Base-by-base conservation (phyloP, 2,888 invertebrate genomes). In the Drosophila neonasuta region DNA sequence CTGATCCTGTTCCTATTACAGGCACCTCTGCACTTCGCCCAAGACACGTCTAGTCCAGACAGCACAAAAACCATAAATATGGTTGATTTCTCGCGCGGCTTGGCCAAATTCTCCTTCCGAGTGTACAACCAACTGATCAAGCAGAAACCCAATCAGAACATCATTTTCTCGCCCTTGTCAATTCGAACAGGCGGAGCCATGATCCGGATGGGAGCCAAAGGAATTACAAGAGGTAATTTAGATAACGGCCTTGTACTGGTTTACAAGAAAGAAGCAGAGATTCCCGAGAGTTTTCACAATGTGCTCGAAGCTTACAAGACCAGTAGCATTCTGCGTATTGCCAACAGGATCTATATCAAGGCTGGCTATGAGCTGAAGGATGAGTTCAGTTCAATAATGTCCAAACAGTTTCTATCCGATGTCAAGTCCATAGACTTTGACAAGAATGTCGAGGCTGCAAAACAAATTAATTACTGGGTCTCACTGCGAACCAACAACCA, bases 391-490 rank as follows among this genome's bases (percentile, higher is more conserved):
- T 89, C 92, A 3, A 91, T 94, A 62, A 93, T 95, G 0, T 89
- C 92, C 9, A 92, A 93, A 44, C 90, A 93, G 34, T 96, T 95
- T 87, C 91, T 92, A 50, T 94, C 95, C 9, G 93, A 92, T 13
- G 92, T 94, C 4, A 92, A 95, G 80, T 91, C 91, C 62, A 77
- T 96, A 1, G 89, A 96, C 85, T 97, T 97, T 79, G 77, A 54
- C 0, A 72, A 92, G 6, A 90, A 91, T 11, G 84, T 77, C 1
- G 90, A 88, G 51, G 92, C 94, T 5, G 93, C 92, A 0, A 80
- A 89, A 0, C 90, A 87, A 0, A 97, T 99, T 48, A 99, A 98
- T 88, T 75, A 89, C 34, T 98, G 97, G 97, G 96, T 94, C 55
- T 94, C 94, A 85, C 89, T 93, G 6, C 93, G 95, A 85, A 98